These are phyloP conservation scores for Andricus grossulariae DNA, from an alignment of 1,140 invertebrate genomes.

Conservation along the genomic window DNA sequence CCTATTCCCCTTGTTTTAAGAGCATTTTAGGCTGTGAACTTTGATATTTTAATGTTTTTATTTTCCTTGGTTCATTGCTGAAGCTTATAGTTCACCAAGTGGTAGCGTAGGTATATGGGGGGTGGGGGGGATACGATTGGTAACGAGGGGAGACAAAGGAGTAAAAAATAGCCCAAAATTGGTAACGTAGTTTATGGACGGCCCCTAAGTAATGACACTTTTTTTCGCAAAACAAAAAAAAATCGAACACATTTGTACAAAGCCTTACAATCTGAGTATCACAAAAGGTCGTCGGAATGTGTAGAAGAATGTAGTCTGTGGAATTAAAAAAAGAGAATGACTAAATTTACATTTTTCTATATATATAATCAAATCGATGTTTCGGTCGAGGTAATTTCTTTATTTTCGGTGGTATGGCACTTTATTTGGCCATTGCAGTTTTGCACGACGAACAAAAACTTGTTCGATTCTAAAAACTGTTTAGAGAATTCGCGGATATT, in stretches of 20 bases:
- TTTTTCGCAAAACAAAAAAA: neutral
- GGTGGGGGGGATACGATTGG: too few species aligned
- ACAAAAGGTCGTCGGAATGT: too few species aligned
- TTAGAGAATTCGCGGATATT: neutral
- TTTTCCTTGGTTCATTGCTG: too few species aligned
- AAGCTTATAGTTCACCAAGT: too few species aligned
- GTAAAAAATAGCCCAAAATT: too few species aligned
- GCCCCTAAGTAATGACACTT: too few species aligned
- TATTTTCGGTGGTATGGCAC: neutral
- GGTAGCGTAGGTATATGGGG: too few species aligned
- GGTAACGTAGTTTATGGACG: too few species aligned
- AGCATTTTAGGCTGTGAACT: too few species aligned
- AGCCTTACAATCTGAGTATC: neutral
- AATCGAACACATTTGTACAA: neutral
- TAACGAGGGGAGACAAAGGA: too few species aligned
- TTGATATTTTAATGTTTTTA: too few species aligned
- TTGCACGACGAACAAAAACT: conserved; percentile 10
- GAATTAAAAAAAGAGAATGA: neutral
- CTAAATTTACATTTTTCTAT: neutral
- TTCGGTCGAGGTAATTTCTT: neutral
- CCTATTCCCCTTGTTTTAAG: too few species aligned
- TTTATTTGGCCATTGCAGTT: conserved; percentile 16
- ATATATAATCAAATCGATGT: neutral
- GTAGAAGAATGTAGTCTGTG: neutral
- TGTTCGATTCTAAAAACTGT: conserved; percentile 13